Evolutionary conservation across 2,113 vertebrate genomes (phyloP).

Genomic region (Bos indicus): DNA sequence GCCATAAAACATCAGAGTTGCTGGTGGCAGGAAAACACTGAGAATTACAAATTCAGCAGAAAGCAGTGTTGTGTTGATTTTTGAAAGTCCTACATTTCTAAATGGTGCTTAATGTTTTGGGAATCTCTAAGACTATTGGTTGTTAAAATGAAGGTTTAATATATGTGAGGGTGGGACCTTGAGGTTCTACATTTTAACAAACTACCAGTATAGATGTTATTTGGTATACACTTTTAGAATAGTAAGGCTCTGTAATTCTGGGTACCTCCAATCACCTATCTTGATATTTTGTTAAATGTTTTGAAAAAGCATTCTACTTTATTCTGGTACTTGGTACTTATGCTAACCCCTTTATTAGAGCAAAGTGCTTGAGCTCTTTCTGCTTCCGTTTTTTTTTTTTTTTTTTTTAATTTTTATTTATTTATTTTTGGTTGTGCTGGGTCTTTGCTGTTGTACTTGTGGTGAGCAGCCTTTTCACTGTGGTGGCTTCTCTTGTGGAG

Average conservation of each 20-base stretch:
- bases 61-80: constrained; percentile 18
- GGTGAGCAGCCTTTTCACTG: not conserved
- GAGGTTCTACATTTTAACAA: not conserved
- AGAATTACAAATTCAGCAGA: constrained; percentile 53
- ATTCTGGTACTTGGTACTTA: not conserved
- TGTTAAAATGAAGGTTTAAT: not conserved
- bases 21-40: constrained; percentile 41
- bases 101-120: not conserved
- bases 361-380: not conserved
- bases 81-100: constrained; percentile 31
- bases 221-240: not conserved
- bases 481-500: not conserved
- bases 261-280: not conserved
- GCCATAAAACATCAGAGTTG: constrained; percentile 12
- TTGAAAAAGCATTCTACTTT: constrained; percentile 10
- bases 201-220: not conserved
- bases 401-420: not conserved
- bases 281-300: not conserved
- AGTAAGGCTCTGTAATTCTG: not conserved
- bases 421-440: not conserved
- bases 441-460: not conserved
- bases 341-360: not conserved
- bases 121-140: not conserved
- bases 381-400: not conserved
- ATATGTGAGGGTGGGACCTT: not conserved